A percentile compares a stretch with the other conserved stretches of the same genome.
Conservation (phyloP, 2,888 invertebrate genomes). For the Drosophila anceps region DNA sequence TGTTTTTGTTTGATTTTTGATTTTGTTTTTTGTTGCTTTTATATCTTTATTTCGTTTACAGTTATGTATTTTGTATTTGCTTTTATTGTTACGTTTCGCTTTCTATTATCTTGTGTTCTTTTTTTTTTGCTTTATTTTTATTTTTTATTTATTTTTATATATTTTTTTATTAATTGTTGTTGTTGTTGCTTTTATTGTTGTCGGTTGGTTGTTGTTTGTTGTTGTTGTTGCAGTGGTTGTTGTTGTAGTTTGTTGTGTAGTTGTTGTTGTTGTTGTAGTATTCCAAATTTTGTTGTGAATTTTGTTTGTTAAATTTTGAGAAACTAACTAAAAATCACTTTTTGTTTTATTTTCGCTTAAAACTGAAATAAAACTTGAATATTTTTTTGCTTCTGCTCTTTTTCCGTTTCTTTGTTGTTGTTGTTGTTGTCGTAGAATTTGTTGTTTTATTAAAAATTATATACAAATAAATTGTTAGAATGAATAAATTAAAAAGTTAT, state of each 20-base stretch:
- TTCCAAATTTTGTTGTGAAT: slow-evolving; percentile 84
- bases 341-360: slow-evolving; percentile 78
- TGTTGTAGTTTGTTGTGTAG: slow-evolving; percentile 39
- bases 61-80: slow-evolving; percentile 39
- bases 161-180: slow-evolving; percentile 57
- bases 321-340: slow-evolving; percentile 84
- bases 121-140: slow-evolving; percentile 11
- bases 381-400: slow-evolving; percentile 52
- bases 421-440: slow-evolving; percentile 65
- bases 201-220: slow-evolving; percentile 55
- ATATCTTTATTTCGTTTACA: slow-evolving; percentile 33
- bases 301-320: slow-evolving; percentile 85
- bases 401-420: slow-evolving; percentile 48
- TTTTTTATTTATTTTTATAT: slow-evolving; percentile 37
- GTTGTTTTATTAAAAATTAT: slow-evolving; percentile 57
- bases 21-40: slow-evolving; percentile 32
- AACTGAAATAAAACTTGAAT: slow-evolving; percentile 77
- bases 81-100: slow-evolving; percentile 71
- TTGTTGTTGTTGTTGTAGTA: slow-evolving; percentile 72
- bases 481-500: slow-evolving; percentile 66
- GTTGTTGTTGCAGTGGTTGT: slow-evolving; percentile 53
- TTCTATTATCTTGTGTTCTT: slow-evolving; percentile 45
- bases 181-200: slow-evolving; percentile 59
- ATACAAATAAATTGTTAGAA: slow-evolving; percentile 60
- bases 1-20: slow-evolving; percentile 48